Evolutionary conservation across 2,797 vertebrate species (phyloP), one percentile per base, ranked within the genome.

Genomic region (Ibycter americanus): DNA sequence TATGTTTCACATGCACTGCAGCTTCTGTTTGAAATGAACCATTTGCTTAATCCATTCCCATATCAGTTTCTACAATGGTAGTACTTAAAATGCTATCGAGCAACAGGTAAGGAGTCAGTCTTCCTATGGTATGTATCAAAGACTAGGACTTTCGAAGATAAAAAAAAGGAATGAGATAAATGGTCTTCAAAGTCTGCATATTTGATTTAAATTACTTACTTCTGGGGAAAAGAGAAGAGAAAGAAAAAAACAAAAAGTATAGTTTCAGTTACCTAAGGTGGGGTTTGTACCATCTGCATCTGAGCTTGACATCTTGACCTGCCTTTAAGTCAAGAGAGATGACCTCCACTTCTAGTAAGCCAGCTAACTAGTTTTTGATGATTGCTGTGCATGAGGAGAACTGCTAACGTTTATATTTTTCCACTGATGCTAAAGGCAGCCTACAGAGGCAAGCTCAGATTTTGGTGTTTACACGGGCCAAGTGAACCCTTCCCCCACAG

Each of bases 161-260:
- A 87, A 87, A 26, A 5, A 63, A 63, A 55, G 12, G 9, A 42
- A 46, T 1, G 3, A 74, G 9, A 26, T 15, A 67, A 87, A 59
- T 2, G 5, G 8, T 20, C 7, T 25, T 63, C 76, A 67, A 67
- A 16, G 1, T 47, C 31, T 40, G 5, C 6, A 16, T 0, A 0
- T 52, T 59, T 2, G 0, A 21, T 80, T 84, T 70, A 36, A 52
- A 34, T 40, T 42, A 12, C 5, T 82, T 87, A 16, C 2, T 7
- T 82, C 47, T 78, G 12, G 25, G 15, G 1, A 5, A 19, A 14
- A 13, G 46, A 17, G 9, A 3, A 1, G 10, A 10, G 15, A 10
- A 22, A 5, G 14, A 16, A 11, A 22, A 5, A 18, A 11, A 22
- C 4, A 66, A 18, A 11, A 22, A 5, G 15, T 15, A 4, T 13